Conservation (phyloP, 2,113 vertebrate genomes). For the Bucco capensis region DNA sequence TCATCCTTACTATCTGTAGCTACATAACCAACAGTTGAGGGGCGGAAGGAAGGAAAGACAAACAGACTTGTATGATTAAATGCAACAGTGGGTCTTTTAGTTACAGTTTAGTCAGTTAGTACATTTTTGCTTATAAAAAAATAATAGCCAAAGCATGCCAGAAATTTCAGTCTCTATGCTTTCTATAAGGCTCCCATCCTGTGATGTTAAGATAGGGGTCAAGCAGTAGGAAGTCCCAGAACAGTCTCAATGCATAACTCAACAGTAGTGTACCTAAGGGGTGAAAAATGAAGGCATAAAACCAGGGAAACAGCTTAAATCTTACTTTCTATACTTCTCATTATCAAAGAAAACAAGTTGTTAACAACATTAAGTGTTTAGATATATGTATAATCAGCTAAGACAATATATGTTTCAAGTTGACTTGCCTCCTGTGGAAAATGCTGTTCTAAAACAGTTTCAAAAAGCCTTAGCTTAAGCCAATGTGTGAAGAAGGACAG, state of each 20-base stretch:
- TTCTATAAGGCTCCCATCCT: not conserved
- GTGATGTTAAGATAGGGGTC: not conserved
- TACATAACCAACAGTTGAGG: conserved; percentile 61
- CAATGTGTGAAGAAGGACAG: not conserved
- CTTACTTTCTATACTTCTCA: not conserved
- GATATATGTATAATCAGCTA: not conserved
- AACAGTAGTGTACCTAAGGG: not conserved
- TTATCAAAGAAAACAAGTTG: not conserved
- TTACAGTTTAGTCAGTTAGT: conserved; percentile 45
- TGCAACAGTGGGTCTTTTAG: conserved; percentile 1
- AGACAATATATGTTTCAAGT: not conserved
- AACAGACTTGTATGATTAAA: conserved; percentile 68
- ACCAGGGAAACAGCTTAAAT: not conserved
- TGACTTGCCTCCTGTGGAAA: not conserved
- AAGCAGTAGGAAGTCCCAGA: not conserved
- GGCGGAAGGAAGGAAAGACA: conserved; percentile 52
- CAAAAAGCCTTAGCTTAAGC: not conserved
- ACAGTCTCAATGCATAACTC: not conserved
- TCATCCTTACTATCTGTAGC: conserved; percentile 95
- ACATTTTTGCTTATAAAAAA: not conserved
- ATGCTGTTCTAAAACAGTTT: not conserved
- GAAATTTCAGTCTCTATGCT: not conserved
- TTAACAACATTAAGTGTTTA: not conserved
- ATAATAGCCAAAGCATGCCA: not conserved
- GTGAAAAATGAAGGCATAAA: not conserved